Conservation (phyloP, 2,888 invertebrate species). For the Entomobrya proxima region DNA sequence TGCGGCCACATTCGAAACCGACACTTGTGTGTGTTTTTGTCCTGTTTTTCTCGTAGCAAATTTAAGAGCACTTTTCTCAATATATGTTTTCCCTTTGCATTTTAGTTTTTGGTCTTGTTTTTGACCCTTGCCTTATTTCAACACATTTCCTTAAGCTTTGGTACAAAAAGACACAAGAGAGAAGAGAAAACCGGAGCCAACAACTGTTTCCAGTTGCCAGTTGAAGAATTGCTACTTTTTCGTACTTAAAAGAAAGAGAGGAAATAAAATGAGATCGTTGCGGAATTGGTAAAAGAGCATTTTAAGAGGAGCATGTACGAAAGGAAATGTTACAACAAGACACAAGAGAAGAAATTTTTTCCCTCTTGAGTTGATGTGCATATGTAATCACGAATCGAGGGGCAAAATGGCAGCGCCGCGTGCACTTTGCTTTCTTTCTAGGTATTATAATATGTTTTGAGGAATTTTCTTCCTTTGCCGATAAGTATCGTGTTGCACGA, state of each 20-base stretch:
- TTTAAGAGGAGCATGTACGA: background rate
- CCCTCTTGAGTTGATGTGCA: background rate
- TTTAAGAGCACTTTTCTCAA: background rate
- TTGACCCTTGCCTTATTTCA: background rate
- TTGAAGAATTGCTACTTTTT: background rate
- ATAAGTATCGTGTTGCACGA: background rate
- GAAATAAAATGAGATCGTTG: slow-evolving; percentile 35
- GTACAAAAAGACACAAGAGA: slow-evolving; percentile 1
- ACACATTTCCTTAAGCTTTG: slow-evolving; percentile 3
- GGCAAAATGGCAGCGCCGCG: background rate
- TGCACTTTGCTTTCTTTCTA: background rate
- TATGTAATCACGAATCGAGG: slow-evolving; percentile 10
- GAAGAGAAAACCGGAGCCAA: background rate
- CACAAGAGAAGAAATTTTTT: background rate
- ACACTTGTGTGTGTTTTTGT: slow-evolving; percentile 19
- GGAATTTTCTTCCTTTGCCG: background rate
- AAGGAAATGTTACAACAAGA: background rate
- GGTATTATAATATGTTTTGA: no score
- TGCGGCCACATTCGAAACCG: slow-evolving; percentile 31
- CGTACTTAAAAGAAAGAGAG: slow-evolving; percentile 7
- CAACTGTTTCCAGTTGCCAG: background rate
- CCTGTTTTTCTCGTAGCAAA: background rate
- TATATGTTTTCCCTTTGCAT: background rate
- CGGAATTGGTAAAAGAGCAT: slow-evolving; percentile 18
- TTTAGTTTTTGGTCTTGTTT: background rate